phyloP scores from a whole-genome alignment of 2,888 invertebrate species.

The Rotaria macrura region DNA sequence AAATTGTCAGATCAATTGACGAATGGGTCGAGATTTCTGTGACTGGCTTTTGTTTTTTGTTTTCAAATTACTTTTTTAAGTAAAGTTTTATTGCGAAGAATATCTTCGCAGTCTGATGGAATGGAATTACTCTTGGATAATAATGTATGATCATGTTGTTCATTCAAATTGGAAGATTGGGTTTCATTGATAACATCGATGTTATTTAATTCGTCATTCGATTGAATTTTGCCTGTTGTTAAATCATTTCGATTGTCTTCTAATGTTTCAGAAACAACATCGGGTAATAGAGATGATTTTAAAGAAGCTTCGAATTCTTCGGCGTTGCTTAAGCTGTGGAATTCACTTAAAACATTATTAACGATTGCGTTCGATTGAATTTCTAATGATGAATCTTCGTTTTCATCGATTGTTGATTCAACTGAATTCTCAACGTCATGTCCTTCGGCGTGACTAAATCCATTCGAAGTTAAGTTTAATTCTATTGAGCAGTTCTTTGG shows the following conservation, averaged over 20 bases:
- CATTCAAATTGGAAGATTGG: background rate
- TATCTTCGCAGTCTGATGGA: background rate
- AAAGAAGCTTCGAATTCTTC: too few relatives aligned
- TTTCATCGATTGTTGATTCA: background rate
- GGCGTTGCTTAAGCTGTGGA: too few relatives aligned
- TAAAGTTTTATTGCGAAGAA: slow-evolving; percentile 11
- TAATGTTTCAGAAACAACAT: background rate
- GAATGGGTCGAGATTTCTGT: too few relatives aligned
- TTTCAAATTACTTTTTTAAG: slow-evolving; percentile 4
- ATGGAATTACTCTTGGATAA: background rate
- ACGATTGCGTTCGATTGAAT: background rate
- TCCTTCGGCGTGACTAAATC: too few relatives aligned
- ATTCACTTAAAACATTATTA: background rate
- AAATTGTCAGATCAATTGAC: too few relatives aligned
- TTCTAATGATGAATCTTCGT: background rate
- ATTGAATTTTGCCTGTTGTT: background rate
- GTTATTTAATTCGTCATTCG: too few relatives aligned
- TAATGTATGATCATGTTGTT: background rate
- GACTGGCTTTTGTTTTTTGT: background rate
- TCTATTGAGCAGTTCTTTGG: too few relatives aligned
- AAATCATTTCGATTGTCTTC: background rate
- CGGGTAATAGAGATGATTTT: background rate
- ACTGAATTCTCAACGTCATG: too few relatives aligned
- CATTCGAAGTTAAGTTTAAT: too few relatives aligned
- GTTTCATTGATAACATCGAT: background rate